phyloP scores from a whole-genome alignment of 2,113 vertebrate species.

The Dascyllus trimaculatus region DNA sequence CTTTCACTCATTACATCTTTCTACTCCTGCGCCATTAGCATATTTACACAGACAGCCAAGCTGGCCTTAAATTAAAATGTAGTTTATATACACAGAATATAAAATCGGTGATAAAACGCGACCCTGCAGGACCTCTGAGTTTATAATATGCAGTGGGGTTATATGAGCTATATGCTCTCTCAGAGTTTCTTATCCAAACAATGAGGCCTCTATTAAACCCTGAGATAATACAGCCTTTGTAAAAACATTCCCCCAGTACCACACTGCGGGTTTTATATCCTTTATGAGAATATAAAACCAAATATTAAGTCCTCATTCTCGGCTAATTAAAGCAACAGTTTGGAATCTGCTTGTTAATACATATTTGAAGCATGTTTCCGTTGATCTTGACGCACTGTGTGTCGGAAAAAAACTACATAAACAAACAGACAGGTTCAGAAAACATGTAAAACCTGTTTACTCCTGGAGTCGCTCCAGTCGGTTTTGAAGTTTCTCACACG shows the following conservation, averaged over 20 bases:
- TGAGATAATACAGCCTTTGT: slow-evolving; percentile 38
- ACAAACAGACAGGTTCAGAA: slow-evolving; percentile 13
- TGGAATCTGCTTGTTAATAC: slow-evolving; percentile 26
- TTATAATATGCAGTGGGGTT: slow-evolving; percentile 59
- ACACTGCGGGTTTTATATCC: slow-evolving; percentile 40
- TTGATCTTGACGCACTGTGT: neutral
- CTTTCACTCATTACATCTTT: slow-evolving; percentile 36
- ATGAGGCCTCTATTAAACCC: slow-evolving; percentile 60
- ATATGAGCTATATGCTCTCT: slow-evolving; percentile 35
- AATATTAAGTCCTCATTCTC: slow-evolving; percentile 29
- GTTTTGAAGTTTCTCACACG: too few relatives aligned
- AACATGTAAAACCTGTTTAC: neutral
- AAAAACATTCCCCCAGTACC: slow-evolving; percentile 6
- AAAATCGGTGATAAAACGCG: slow-evolving; percentile 71
- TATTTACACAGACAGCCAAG: slow-evolving; percentile 48
- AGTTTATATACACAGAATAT: slow-evolving; percentile 64
- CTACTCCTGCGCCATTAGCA: slow-evolving; percentile 12
- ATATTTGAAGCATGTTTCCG: slow-evolving; percentile 18
- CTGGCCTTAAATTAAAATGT: slow-evolving; percentile 58
- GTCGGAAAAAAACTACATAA: slow-evolving; percentile 14
- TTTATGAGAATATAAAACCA: slow-evolving; percentile 59
- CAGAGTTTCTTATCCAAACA: slow-evolving; percentile 60
- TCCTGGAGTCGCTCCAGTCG: neutral
- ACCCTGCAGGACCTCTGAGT: slow-evolving; percentile 43
- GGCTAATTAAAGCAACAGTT: slow-evolving; percentile 36